Evolutionary conservation across 2,113 vertebrate species (phyloP).

Genomic region (Meles meles): DNA sequence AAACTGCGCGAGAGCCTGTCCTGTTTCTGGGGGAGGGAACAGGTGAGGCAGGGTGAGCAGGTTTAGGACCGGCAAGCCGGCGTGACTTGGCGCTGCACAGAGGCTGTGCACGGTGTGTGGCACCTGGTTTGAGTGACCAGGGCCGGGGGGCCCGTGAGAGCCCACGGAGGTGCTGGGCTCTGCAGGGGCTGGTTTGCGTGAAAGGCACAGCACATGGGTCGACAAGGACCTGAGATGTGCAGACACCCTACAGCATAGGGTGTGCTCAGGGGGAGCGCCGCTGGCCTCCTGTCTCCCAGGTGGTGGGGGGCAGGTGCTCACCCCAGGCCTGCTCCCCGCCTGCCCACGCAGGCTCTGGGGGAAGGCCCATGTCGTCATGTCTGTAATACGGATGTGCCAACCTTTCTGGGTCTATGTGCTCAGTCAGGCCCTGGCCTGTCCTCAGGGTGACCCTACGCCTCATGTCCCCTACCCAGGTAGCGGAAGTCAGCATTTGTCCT

Average conservation of each 20-base stretch:
- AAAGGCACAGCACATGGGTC: neutral
- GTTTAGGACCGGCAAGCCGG: neutral
- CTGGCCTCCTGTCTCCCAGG: neutral
- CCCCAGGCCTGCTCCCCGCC: neutral
- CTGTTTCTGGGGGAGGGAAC: neutral
- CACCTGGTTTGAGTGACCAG: neutral
- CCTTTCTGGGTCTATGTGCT: neutral
- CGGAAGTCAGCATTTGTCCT: neutral
- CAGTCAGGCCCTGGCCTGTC: neutral
- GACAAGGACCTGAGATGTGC: neutral
- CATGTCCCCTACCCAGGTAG: neutral
- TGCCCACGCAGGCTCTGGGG: neutral
- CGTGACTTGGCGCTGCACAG: neutral
- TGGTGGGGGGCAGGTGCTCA: neutral
- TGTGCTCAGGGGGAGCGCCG: neutral
- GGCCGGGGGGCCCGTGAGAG: neutral
- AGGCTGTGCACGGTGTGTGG: neutral
- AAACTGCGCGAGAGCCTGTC: neutral
- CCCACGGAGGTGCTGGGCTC: neutral
- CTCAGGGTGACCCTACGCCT: neutral
- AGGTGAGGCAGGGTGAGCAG: neutral
- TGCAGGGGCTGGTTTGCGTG: neutral
- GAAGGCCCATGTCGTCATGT: neutral
- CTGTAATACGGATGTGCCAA: neutral
- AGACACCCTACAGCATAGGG: neutral